Evolutionary conservation across 92 coral and sea anemone species (phyloP), one percentile per base, ranked within the genome.

Genomic region (Porites divaricata): DNA sequence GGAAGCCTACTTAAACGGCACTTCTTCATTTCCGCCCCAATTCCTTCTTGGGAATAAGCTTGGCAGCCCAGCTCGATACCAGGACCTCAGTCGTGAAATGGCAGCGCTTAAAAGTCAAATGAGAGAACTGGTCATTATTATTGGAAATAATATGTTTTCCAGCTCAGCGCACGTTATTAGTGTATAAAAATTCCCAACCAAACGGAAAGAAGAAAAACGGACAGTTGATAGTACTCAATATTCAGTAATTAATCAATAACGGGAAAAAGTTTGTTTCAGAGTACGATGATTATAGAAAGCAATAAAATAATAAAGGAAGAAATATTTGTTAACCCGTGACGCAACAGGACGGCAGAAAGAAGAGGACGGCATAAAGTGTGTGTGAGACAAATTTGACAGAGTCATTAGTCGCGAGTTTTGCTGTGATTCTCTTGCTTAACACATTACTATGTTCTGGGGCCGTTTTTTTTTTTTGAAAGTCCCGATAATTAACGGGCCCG

Each of bases 1-100:
- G 94, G 88, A 91, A 63, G 65, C 28, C 10, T 87, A 76, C 41
- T 84, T 91, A 15, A 87, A 88, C 58, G 94, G 94, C 2, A 87
- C 86, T 49, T 77, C 59, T 20, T 82, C 89, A 5, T 48, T 26
- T 1, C 89, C 83, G 6, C 89, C 87, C 10, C 48, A 25, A 14
- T 58, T 71, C 24, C 65, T 21, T 66, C 13, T 72, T 54, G 52
- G 83, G 2, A 62, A 69, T 12, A 74, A 19, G 28, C 64, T 73
- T 53, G 86, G 52, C 6, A 72, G 21, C 63, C 71, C 61, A 49
- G 63, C 86, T 48, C 81, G 91, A 13, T 91, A 91, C 81, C 81
- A 83, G 72, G 83, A 78, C 86, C 71, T 83, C 64, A 70, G 75
- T 66, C 52, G 58, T 2, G 79, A 78, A 70, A 84, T 91, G 81